Base-by-base conservation (phyloP, 1,140 invertebrate genomes). In the Saccostrea echinata region DNA sequence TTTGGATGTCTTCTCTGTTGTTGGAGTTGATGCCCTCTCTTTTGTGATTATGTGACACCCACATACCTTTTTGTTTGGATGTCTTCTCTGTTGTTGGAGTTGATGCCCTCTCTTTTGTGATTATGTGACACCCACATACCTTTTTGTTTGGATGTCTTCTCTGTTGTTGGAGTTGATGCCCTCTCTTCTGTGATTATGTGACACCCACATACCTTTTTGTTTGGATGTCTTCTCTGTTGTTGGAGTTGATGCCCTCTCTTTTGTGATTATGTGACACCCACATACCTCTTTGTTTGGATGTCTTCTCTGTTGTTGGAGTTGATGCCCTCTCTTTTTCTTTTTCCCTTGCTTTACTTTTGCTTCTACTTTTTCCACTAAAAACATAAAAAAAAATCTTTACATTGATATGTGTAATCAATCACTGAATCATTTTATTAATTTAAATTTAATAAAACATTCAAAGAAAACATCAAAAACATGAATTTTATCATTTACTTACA, bases 401-500 rank as follows among this genome's bases (percentile, higher is more conserved):
- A 43, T 2, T 6, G 9, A 43, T 43, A 43, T n/a, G 43, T 43
- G 43, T 43, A 3, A 3, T 43, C 1, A 43, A 43, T 43, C 4
- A 43, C 43, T 43, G 43, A 43, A 43, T 43, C 43, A 43, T 8
- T n/a, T n/a, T n/a, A n/a, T n/a, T 43, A 3, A 43, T 43, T 43
- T 43, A 43, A 43, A 43, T 9, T 43, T 43, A 43, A 43, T 43
- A 1, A 43, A 43, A 43, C 43, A 43, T 9, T 9, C 1, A 43
- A 9, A 8, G 6, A 43, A 43, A 43, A 43, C 43, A 43, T 43
- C 43, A n/a, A n/a, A n/a, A n/a, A n/a, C 43, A 43, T 43, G 43
- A 43, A 43, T 43, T 8, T 43, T 43, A 43, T 43, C 43, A 43
- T 43, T 9, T 86, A 89, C 90, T 85, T 88, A 92, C 91, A 90